Conservation (phyloP, 2,113 vertebrate species). For the Aphyosemion australe region DNA sequence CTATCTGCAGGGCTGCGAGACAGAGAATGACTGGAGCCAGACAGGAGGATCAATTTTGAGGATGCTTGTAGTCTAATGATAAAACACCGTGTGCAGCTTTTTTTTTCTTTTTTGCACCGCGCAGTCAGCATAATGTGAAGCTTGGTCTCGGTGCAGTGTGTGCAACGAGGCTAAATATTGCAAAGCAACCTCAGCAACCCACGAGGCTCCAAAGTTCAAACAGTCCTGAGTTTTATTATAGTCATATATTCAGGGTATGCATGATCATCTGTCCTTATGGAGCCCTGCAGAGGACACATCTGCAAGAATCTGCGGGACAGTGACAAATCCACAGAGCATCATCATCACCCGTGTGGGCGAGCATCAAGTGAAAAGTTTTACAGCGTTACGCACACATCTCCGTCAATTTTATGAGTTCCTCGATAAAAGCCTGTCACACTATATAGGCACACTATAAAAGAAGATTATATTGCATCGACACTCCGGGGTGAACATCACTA, state of each 20-base stretch:
- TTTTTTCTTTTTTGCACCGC: slow-evolving; percentile 4
- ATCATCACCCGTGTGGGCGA: slow-evolving; percentile 31
- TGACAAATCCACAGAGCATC: slow-evolving; percentile 46
- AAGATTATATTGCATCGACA: slow-evolving; percentile 60
- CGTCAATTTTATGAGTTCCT: slow-evolving; percentile 45
- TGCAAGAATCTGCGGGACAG: slow-evolving; percentile 39
- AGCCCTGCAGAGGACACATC: slow-evolving; percentile 21
- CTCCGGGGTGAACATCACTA: slow-evolving; percentile 63
- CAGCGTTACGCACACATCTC: slow-evolving; percentile 42
- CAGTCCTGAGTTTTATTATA: slow-evolving; percentile 35
- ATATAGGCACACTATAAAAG: slow-evolving; percentile 37
- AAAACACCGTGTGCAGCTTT: slow-evolving; percentile 56
- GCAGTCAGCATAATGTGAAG: slow-evolving; percentile 65
- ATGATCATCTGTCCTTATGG: slow-evolving; percentile 3
- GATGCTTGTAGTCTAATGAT: slow-evolving; percentile 63
- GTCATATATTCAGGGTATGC: slow-evolving; percentile 9
- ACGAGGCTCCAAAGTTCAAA: slow-evolving; percentile 60
- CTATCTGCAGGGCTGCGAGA: slow-evolving; percentile 57
- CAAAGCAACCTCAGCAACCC: slow-evolving; percentile 58
- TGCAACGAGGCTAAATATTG: slow-evolving; percentile 46
- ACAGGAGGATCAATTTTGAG: slow-evolving; percentile 56
- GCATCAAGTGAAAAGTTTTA: slow-evolving; percentile 59
- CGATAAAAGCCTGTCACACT: slow-evolving; percentile 43
- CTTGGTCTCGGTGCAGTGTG: slow-evolving; percentile 48
- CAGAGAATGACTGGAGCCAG: slow-evolving; percentile 55